Base-by-base conservation (phyloP, 2,797 vertebrate genomes). In the Rhinoraja longicauda region DNA sequence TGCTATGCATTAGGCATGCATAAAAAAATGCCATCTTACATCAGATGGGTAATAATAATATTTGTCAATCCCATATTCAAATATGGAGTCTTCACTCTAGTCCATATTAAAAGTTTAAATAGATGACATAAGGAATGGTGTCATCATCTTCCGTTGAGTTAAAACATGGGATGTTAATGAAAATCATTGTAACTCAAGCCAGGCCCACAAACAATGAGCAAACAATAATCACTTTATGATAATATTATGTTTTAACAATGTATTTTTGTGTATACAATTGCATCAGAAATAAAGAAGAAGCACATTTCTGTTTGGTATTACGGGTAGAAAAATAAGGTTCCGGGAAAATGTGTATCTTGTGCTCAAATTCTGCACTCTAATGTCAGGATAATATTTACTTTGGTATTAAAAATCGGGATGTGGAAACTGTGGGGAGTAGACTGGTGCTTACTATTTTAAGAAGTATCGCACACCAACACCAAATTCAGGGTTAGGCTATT, bases 191-290 rank as follows among this genome's bases (percentile, higher is more conserved):
- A 73, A 57, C 45, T 90, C 64, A 72, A 26, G 17, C 36, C 90
- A 75, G 70, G 67, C 90, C 92, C 21, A 29, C 72, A 73, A 92
- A 45, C 39, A 13, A 57, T 73, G 45, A 91, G 73, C 67, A 29
- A 36, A 72, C 90, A 91, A 36, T 70, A 57, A 73, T 92, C 90
- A 92, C 26, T 75, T 92, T 53, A 53, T 92, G 39, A 26, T 45
- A 75, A 26, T 73, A 92, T 75, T 75, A 92, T 67, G 57, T 75
- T 57, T 75, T 75, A 92, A 53, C 72, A 92, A 73, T 75, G 90
- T 26, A 92, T 57, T 92, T 92, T 92, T 92, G 90, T 75, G 70
- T 57, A 53, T 70, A 73, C 67, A 73, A 26, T 70, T 73, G 67
- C n/a, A 24, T 39, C 39, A 24, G 57, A 88, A 21, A 59, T 1